Percentiles rank a stretch among this genome's conserved stretches.
Evolutionary conservation across 2,113 vertebrate genomes (phyloP).

Genomic region (human): GRCh38 chr2:55383001-55383500

Average conservation of each 20-base stretch:
- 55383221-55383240: not conserved
- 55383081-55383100: not conserved
- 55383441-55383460: no score
- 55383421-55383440: no score
- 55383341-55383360: no score
- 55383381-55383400: no score
- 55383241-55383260: not conserved
- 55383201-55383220: not conserved
- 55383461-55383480: no score
- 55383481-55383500: no score
- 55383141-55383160: not conserved
- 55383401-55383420: no score
- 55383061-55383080: conserved; percentile 10
- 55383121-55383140: not conserved
- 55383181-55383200: not conserved
- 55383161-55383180: not conserved
- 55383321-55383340: not conserved
- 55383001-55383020: not conserved
- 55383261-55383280: not conserved
- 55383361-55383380: no score
- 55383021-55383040: not conserved
- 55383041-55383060: not conserved
- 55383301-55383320: not conserved
- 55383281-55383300: not conserved
- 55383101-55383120: not conserved